phyloP scores from a whole-genome alignment of 2,888 invertebrate species.

The Sarcophaga variegata region DNA sequence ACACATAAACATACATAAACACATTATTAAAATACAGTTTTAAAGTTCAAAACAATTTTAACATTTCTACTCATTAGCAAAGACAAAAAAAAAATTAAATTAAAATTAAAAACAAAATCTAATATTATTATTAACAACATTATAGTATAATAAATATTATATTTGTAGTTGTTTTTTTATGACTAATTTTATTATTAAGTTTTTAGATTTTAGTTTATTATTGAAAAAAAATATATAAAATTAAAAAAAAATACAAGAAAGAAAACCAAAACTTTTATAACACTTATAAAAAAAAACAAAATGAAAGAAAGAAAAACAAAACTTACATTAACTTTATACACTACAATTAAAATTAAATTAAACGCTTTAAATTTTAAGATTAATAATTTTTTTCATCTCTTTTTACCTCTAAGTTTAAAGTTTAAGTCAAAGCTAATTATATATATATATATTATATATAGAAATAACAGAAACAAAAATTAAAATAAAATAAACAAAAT shows the following conservation, averaged over 20 bases:
- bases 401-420: conserved; percentile 49
- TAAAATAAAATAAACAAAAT: conserved; percentile 52
- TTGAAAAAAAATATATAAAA: background rate
- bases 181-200: conserved; percentile 56
- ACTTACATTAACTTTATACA: no score
- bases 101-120: no score
- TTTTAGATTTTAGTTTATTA: conserved; percentile 47
- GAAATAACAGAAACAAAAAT: conserved; percentile 5
- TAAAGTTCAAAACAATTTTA: conserved; percentile 27
- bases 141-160: conserved; percentile 29
- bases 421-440: conserved; percentile 50
- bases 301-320: conserved; percentile 12
- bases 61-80: conserved; percentile 54
- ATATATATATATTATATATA: conserved; percentile 15
- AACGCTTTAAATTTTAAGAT: conserved; percentile 49
- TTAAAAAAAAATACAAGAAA: conserved; percentile 9
- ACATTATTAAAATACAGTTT: conserved; percentile 25
- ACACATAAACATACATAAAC: conserved; percentile 1
- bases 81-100: conserved; percentile 3
- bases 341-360: conserved; percentile 12
- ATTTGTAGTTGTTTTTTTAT: conserved; percentile 59
- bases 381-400: conserved; percentile 31
- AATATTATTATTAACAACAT: background rate
- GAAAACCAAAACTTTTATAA: conserved; percentile 48
- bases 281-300: conserved; percentile 3